Conservation (phyloP, 2,888 invertebrate species). For the Thalpophila matura region DNA sequence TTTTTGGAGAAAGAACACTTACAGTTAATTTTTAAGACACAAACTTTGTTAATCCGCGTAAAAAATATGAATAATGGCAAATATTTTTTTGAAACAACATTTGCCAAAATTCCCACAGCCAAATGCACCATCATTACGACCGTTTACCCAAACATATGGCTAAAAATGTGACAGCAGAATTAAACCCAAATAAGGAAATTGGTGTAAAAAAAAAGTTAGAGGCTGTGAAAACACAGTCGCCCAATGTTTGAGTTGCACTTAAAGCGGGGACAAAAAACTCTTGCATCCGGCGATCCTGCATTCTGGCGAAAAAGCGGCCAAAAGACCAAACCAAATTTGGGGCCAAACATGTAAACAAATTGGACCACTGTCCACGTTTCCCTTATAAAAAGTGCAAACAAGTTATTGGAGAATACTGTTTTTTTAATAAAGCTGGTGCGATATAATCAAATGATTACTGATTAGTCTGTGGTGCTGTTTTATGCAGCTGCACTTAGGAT, state of each 20-base stretch:
- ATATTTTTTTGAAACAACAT: constrained; percentile 27
- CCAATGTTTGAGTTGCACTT: constrained; percentile 83
- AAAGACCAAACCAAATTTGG: constrained; percentile 83
- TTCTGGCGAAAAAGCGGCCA: constrained; percentile 80
- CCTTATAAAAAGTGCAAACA: constrained; percentile 43
- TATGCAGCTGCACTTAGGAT: not conserved
- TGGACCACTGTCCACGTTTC: constrained; percentile 51
- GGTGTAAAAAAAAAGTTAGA: constrained; percentile 62
- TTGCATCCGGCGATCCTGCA: constrained; percentile 80
- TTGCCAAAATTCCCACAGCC: constrained; percentile 14
- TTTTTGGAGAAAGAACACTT: not conserved
- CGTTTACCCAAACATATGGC: constrained; percentile 53
- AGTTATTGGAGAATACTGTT: constrained; percentile 14
- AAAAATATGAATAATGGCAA: not conserved
- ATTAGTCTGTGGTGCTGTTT: not conserved
- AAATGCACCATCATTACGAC: constrained; percentile 38
- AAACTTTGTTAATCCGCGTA: not conserved
- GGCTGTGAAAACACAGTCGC: constrained; percentile 67
- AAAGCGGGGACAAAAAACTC: constrained; percentile 76
- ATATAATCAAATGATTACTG: constrained; percentile 11
- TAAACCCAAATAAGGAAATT: constrained; percentile 59
- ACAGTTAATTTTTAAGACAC: not conserved
- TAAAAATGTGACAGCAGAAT: constrained; percentile 58
- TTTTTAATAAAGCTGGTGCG: constrained; percentile 20
- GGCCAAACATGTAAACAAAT: constrained; percentile 71